Base-by-base conservation (phyloP, 2,113 vertebrate genomes). In the Cyanoliseus patagonus region DNA sequence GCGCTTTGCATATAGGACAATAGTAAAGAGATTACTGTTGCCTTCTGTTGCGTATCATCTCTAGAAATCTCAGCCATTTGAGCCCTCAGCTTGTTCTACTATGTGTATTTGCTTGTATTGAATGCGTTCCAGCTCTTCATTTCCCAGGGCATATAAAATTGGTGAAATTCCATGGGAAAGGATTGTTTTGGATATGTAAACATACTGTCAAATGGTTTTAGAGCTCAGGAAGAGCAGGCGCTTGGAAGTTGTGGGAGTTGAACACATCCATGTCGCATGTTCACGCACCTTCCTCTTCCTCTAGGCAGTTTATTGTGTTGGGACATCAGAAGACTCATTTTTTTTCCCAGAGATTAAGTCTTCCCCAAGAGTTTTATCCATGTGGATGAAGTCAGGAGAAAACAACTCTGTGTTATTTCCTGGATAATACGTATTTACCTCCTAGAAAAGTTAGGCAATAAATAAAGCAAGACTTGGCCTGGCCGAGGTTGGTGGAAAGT, bases 101-200 rank as follows among this genome's bases (percentile, higher is more conserved):
- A 17, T 31, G 6, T 87, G 89, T 74, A 89, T 97, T 98, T 98
- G 97, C 97, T 98, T 98, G 96, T 96, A 46, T 97, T 98, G 98
- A 98, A 97, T 42, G 61, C 76, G 66, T 95, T 97, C 97, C 97
- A 98, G 96, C 53, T 95, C 87, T 97, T 96, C 64, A 88, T 98
- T 98, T 98, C 97, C 96, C 97, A 98, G 94, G 97, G 94, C 94
- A 96, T 77, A 85, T 74, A 95, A 94, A 96, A 97, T 87, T 95
- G 97, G 94, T 98, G 97, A 97, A 97, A 98, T 98, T 98, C 97
- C 98, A 97, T 97, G 98, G 97, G 97, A 98, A 97, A 93, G 77
- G 89, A 81, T 95, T 97, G 94, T 47, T 92, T 96, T 91, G 93
- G 87, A 72, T 96, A 95, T 31, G 10, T 96, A 97, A 98, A 97